Evolutionary conservation across 1,140 invertebrate genomes (phyloP).

Genomic region (Drosophila ercepeae): DNA sequence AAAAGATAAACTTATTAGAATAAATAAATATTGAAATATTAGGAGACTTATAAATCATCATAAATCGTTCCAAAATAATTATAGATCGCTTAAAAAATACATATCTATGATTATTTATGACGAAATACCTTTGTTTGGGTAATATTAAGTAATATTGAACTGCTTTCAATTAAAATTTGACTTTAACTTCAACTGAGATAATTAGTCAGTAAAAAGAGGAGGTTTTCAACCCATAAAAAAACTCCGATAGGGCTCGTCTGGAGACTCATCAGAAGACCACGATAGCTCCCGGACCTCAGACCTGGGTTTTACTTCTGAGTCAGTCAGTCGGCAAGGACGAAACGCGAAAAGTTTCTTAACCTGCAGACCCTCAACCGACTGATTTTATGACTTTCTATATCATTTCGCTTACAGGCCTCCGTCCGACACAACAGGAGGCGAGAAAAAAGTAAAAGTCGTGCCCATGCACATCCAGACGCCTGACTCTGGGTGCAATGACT

Average conservation of each 20-base stretch:
- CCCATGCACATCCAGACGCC: constrained; percentile 33
- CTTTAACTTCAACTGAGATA: too few species aligned
- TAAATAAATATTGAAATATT: constrained; percentile 6
- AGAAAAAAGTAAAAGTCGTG: constrained; percentile 67
- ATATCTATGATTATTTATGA: too few species aligned
- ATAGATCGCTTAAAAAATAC: too few species aligned
- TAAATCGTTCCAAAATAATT: too few species aligned
- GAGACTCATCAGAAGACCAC: too few species aligned
- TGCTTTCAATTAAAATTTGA: too few species aligned
- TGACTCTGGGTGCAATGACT: constrained; percentile 72
- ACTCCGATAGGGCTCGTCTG: too few species aligned
- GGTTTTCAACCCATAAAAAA: not conserved
- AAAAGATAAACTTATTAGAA: not conserved
- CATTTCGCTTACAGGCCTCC: constrained; percentile 19
- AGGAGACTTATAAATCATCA: not conserved
- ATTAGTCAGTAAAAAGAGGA: not conserved
- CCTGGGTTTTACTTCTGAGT: constrained; percentile 15
- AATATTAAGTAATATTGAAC: not conserved
- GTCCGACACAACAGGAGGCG: constrained; percentile 8
- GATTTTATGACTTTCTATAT: constrained; percentile 52
- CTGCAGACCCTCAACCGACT: constrained; percentile 8
- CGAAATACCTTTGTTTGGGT: too few species aligned
- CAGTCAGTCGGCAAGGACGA: constrained; percentile 43
- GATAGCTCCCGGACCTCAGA: not conserved
- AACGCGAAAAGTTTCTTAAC: constrained; percentile 46